Conservation (phyloP, 2,113 vertebrate species). For the Symphodus melops region DNA sequence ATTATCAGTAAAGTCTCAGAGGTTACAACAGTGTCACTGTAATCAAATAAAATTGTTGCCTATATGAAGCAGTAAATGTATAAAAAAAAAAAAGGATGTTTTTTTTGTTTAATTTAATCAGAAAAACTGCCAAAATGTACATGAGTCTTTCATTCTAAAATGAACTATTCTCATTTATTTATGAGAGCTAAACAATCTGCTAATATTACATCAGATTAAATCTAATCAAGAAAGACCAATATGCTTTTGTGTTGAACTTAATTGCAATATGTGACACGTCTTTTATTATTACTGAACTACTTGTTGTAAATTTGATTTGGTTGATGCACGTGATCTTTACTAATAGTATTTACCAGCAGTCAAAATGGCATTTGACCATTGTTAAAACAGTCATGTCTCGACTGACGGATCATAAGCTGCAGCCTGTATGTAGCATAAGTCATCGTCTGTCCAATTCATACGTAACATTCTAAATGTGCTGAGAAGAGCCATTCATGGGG, state of each 20-base stretch:
- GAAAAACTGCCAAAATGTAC: conserved; percentile 16
- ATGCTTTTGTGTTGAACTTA: too few relatives aligned
- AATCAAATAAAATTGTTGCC: too few relatives aligned
- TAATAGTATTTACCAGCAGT: background rate
- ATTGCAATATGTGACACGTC: too few relatives aligned
- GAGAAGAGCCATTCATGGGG: conserved; percentile 46
- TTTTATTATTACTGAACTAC: background rate
- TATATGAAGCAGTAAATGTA: too few relatives aligned
- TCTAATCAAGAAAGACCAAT: conserved; percentile 16
- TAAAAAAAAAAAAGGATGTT: too few relatives aligned
- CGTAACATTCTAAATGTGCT: conserved; percentile 35
- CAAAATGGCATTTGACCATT: background rate
- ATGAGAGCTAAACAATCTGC: background rate
- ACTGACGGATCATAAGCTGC: conserved; percentile 24
- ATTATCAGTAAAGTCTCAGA: conserved; percentile 30
- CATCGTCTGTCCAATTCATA: conserved; percentile 13
- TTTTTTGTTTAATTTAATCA: background rate
- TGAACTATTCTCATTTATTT: background rate
- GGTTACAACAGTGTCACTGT: too few relatives aligned
- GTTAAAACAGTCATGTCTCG: background rate
- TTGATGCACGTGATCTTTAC: background rate
- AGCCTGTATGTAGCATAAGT: conserved; percentile 39
- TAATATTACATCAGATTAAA: background rate
- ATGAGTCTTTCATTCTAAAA: conserved; percentile 9
- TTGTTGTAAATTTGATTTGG: background rate